Evolutionary conservation across 2,797 vertebrate genomes (phyloP).

Genomic region (Cyclopterus lumpus): DNA sequence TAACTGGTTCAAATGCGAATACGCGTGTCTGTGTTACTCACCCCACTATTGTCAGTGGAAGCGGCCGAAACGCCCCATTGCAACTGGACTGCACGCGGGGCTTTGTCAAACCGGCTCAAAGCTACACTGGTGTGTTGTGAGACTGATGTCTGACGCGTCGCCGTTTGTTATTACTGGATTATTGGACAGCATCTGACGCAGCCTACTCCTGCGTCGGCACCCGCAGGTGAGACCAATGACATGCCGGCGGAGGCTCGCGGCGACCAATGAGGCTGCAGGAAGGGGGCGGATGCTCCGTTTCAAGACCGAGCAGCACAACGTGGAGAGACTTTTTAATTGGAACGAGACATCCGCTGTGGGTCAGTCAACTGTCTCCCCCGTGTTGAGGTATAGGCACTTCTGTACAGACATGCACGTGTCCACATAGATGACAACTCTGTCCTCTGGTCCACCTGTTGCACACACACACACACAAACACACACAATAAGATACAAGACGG

Average conservation of each 20-base stretch:
- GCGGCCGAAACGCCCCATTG: constrained; percentile 35
- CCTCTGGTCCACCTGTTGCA: constrained; percentile 53
- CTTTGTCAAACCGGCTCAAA: constrained; percentile 5
- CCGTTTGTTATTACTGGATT: constrained; percentile 65
- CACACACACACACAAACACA: neutral
- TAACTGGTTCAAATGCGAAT: neutral
- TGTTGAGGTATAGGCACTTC: neutral
- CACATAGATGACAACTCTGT: neutral
- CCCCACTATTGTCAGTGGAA: constrained; percentile 53
- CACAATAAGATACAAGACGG: too few species aligned
- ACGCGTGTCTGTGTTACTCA: constrained; percentile 43
- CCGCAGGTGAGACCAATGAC: constrained; percentile 65
- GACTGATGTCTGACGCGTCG: constrained; percentile 32
- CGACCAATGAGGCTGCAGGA: constrained; percentile 62
- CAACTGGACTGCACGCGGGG: neutral
- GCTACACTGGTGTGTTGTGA: constrained; percentile 10
- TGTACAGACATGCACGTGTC: neutral
- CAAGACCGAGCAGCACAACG: constrained; percentile 30
- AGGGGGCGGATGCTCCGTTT: constrained; percentile 33
- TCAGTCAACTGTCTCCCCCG: too few species aligned
- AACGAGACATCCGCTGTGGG: too few species aligned
- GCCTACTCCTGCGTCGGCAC: constrained; percentile 36
- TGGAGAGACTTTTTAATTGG: neutral
- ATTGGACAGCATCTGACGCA: constrained; percentile 48
- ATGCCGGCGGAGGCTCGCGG: neutral